Conservation (phyloP, 2,113 vertebrate species). For the Tetrax tetrax region DNA sequence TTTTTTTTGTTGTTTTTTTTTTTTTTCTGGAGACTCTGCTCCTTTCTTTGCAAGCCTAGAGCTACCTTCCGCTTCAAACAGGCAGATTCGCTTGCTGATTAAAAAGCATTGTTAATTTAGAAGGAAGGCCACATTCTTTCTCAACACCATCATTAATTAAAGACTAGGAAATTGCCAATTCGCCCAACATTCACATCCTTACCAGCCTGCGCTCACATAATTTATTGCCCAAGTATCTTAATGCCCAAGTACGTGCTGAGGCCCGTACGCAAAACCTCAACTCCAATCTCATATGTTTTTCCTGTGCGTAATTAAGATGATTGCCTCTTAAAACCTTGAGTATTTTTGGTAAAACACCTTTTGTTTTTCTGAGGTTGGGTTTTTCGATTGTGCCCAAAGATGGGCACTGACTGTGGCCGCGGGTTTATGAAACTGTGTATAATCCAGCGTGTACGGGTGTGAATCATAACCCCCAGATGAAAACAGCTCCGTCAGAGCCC, state of each 20-base stretch:
- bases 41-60: constrained; percentile 38
- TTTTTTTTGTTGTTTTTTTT: neutral
- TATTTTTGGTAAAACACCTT: constrained; percentile 59
- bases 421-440: constrained; percentile 2
- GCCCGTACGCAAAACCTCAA: constrained; percentile 22
- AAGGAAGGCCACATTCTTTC: constrained; percentile 68
- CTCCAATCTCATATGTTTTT: constrained; percentile 46
- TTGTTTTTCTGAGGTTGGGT: constrained; percentile 41
- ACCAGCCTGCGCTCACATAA: constrained; percentile 44
- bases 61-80: constrained; percentile 38
- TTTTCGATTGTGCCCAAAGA: constrained; percentile 38
- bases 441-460: neutral
- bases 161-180: constrained; percentile 68
- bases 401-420: neutral
- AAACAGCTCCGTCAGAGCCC: constrained; percentile 21
- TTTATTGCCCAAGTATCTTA: constrained; percentile 58
- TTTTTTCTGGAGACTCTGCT: neutral
- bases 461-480: constrained; percentile 47
- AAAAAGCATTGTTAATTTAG: constrained; percentile 65
- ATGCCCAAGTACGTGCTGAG: constrained; percentile 47
- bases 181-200: constrained; percentile 53
- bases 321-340: constrained; percentile 50
- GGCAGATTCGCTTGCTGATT: constrained; percentile 48
- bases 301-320: constrained; percentile 58
- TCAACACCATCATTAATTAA: constrained; percentile 66